Base-by-base conservation (phyloP, 2,797 vertebrate species). In the Smutsia gigantea region DNA sequence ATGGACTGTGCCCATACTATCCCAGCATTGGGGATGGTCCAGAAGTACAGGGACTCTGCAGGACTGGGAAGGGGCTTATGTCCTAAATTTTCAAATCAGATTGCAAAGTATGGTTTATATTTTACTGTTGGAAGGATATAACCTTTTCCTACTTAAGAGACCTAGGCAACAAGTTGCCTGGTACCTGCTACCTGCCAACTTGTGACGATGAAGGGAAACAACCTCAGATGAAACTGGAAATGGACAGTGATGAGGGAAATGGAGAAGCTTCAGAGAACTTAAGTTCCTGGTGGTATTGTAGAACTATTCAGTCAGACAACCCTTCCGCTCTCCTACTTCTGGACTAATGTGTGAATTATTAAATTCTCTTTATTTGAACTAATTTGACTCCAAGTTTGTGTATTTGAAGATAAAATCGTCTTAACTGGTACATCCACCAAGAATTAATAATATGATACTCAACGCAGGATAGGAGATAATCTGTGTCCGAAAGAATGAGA, bases 11-110 rank as follows among this genome's bases (percentile, higher is more conserved):
- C 55, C 34, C 31, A n/a, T 0, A 74, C 1, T 11, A 15, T 23
- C 4, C 21, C 15, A 75, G 4, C 74, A 49, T 81, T 37, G 19
- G 9, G n/a, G 53, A 69, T 57, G 15, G 17, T 17, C 5, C 34
- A n/a, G 17, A 19, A 75, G 8, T n/a, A 23, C 5, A 46, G 18
- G 29, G 25, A 42, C 13, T 34, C 51, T 71, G 29, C 1, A 14
- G 15, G 2, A 42, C 0, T 71, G 4, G 0, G 42, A 25, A 79
- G 31, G 4, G 5, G 7, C 21, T 18, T 2, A 31, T 3, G 7
- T 34, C 31, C 10, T 59, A 61, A 25, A 19, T 77, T 83, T 95
- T 92, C 39, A 92, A 77, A 84, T 55, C n/a, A 51, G 8, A 71
- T 18, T 49, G 10, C 29, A 84, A 93, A 87, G 51, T 7, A 42